phyloP scores from a whole-genome alignment of 2,888 invertebrate genomes.

The Eupithecia tripunctaria region DNA sequence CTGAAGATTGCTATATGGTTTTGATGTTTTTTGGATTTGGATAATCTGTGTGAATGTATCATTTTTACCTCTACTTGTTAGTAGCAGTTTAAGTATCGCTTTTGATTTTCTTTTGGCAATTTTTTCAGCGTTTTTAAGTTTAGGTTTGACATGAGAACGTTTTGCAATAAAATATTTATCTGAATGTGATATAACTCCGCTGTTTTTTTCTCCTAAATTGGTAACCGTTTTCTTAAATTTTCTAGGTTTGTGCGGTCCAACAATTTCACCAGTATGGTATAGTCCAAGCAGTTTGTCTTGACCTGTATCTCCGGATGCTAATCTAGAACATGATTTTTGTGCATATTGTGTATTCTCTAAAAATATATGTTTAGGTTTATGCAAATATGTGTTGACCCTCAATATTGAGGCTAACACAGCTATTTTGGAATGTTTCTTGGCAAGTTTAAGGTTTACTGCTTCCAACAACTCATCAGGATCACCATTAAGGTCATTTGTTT shows the following conservation, averaged over 20 bases:
- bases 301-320: background rate
- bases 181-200: background rate
- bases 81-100: background rate
- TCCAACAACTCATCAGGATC: background rate
- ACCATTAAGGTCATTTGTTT: background rate
- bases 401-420: background rate
- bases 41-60: background rate
- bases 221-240: background rate
- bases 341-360: background rate
- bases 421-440: background rate
- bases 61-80: background rate
- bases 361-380: background rate
- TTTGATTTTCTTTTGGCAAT: background rate
- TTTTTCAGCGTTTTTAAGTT: background rate
- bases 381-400: background rate
- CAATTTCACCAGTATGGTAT: background rate
- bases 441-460: background rate
- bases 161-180: background rate
- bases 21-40: background rate
- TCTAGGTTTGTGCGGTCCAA: constrained; percentile 2
- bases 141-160: background rate
- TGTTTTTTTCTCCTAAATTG: background rate
- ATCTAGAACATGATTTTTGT: background rate
- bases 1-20: background rate
- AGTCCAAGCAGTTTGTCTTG: background rate